Evolutionary conservation across 2,113 vertebrate species (phyloP), one percentile per base, ranked within the genome.

Genomic region (Prinia subflava): DNA sequence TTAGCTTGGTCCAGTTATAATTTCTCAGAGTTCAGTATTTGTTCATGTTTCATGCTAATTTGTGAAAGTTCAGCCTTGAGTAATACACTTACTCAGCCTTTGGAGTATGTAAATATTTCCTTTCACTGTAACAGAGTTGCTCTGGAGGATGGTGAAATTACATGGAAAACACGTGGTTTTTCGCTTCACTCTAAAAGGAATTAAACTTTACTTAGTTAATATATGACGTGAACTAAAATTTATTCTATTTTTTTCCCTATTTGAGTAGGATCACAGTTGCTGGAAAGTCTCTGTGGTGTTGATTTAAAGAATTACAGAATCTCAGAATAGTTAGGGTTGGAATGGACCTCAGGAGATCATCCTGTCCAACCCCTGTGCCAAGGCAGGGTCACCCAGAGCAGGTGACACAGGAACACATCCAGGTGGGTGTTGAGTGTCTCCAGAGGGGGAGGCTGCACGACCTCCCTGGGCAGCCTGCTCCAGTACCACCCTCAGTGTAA

Each of bases 41-140:
- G 52, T 35, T 60, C 37, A 53, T 42, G 55, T 30, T 35, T 78
- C 30, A 13, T 57, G 35, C 10, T 71, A 37, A 39, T 76, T 83
- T 83, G 27, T 35, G 57, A n/a, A 67, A 42, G 12, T 63, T 85
- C 35, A 69, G 23, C 33, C 27, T 80, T 91, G 46, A 83, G 46
- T 57, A 91, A 87, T 57, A 31, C 5, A 25, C 17, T 87, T 87
- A 84, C 23, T 83, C 33, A 91, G 50, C 7, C 39, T 83, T 44
- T 44, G 33, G 35, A 83, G 30, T 55, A 85, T 59, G 82, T 85
- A 94, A 96, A 89, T 91, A 90, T 90, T 95, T 90, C 11, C 18
- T 13, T 76, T 79, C 35, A n/a, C 52, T 59, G 31, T 80, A 70
- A 73, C 12, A 30, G 52, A 64, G 46, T 65, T 10, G 7, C 28